Percentiles rank a stretch among this genome's conserved stretches.
These are phyloP conservation scores for Drosophila novamexicana DNA, from an alignment of 1,140 invertebrate genomes.

Conservation along the genomic window DNA sequence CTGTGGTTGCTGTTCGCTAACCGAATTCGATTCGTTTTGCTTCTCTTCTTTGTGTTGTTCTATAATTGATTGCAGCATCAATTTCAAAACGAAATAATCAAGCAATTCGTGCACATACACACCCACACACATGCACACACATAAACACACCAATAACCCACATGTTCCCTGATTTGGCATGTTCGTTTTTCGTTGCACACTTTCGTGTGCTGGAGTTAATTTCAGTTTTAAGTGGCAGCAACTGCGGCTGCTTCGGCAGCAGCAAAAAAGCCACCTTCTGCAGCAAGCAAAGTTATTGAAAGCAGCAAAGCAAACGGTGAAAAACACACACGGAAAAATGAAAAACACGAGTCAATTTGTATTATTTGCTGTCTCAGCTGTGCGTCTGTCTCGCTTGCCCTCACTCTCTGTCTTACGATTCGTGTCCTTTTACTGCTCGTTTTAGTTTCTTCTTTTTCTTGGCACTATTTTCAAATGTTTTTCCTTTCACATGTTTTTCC, in stretches of 20 bases:
- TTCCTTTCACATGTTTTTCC: conserved; percentile 5
- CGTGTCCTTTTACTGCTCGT: neutral
- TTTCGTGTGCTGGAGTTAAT: conserved; percentile 72
- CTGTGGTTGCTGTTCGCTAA: conserved; percentile 40
- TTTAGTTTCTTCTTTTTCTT: conserved; percentile 60
- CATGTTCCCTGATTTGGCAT: conserved; percentile 42
- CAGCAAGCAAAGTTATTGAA: conserved; percentile 67
- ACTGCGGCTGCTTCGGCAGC: neutral
- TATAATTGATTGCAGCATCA: conserved; percentile 79
- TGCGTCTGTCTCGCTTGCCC: neutral
- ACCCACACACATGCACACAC: conserved; percentile 18
- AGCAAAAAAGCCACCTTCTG: conserved; percentile 29
- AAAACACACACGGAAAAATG: conserved; percentile 63
- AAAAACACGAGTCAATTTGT: conserved; percentile 80
- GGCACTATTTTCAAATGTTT: conserved; percentile 55
- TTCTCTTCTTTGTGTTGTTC: conserved; percentile 44
- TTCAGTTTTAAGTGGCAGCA: conserved; percentile 70
- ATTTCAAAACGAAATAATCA: conserved; percentile 79
- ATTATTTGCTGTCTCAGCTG: conserved; percentile 37
- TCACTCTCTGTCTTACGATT: neutral
- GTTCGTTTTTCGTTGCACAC: conserved; percentile 57
- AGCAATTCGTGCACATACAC: conserved; percentile 42
- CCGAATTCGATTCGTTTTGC: conserved; percentile 53
- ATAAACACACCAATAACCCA: conserved; percentile 13
- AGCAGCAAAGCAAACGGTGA: conserved; percentile 37